These are phyloP conservation scores for Latrodectus geometricus DNA, from an alignment of 1,140 invertebrate genomes.

Conservation along the genomic window DNA sequence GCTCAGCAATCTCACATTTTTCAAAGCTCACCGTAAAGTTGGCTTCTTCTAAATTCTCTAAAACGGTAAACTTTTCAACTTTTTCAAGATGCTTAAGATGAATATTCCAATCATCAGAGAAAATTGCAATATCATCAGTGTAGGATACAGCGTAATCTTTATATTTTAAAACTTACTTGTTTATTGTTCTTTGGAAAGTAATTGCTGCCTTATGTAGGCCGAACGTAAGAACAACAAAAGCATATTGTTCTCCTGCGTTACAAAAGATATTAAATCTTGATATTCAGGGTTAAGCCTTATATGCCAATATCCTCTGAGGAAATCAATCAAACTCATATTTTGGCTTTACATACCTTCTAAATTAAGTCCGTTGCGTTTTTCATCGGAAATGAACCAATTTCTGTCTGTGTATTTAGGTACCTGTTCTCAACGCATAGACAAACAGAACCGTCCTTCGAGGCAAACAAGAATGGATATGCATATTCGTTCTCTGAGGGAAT, in stretches of 20 bases:
- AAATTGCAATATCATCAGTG: background rate
- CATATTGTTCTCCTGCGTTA: background rate
- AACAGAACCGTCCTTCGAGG: no score
- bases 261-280: background rate
- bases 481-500: constrained; percentile 18
- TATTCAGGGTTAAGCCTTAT: background rate
- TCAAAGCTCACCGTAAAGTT: background rate
- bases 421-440: no score
- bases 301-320: background rate
- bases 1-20: background rate
- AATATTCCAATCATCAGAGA: background rate
- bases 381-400: constrained; percentile 69
- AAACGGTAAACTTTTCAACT: no score
- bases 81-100: background rate
- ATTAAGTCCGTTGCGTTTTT: constrained; percentile 62
- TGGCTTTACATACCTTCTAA: constrained; percentile 64
- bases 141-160: background rate
- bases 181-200: background rate
- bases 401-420: constrained; percentile 69
- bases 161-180: background rate
- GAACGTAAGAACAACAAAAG: background rate
- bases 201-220: background rate
- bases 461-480: constrained; percentile 69
- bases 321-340: background rate
- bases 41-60: background rate